Evolutionary conservation across 2,113 vertebrate species (phyloP).

Genomic region (Cygnus buccinator): DNA sequence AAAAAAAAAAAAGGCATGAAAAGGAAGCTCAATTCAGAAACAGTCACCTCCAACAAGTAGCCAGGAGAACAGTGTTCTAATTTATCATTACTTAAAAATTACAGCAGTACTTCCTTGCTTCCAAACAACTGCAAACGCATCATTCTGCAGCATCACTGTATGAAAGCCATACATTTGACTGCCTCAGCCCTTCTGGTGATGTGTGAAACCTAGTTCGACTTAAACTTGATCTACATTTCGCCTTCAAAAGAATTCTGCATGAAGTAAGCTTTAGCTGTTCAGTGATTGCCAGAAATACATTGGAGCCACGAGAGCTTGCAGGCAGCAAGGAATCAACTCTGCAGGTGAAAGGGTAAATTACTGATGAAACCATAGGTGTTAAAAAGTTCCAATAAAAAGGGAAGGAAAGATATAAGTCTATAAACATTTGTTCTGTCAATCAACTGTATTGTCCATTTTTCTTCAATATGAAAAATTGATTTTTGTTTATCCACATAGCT

Average conservation of each 20-base stretch:
- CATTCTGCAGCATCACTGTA: accelerated
- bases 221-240: background rate
- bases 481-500: background rate
- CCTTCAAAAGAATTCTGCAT: background rate
- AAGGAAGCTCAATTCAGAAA: background rate
- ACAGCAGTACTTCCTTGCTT: background rate
- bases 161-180: accelerated
- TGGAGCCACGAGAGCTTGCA: background rate
- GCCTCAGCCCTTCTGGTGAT: background rate
- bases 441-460: background rate
- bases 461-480: background rate
- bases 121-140: background rate
- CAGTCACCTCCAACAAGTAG: background rate
- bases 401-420: background rate
- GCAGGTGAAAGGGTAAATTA: background rate
- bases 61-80: background rate
- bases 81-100: background rate
- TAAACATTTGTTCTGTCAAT: background rate
- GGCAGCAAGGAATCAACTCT: background rate
- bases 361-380: background rate
- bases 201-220: background rate
- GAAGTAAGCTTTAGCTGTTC: background rate
- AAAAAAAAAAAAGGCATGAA: background rate
- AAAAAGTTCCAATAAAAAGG: background rate
- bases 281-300: background rate